phyloP scores from a whole-genome alignment of 1,140 invertebrate species.

The Cheumatopsyche charites region DNA sequence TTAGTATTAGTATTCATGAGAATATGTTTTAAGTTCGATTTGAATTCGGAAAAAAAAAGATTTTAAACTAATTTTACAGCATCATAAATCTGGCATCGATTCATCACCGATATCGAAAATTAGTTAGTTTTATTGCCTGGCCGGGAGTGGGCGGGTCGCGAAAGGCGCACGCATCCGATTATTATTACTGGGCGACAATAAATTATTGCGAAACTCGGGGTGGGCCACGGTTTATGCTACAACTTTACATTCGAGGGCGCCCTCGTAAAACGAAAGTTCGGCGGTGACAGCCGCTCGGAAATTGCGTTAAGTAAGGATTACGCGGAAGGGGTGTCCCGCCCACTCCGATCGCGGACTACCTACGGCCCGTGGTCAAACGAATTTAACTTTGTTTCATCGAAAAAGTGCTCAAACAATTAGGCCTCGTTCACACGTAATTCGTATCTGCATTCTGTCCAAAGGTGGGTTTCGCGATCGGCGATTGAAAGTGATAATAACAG shows the following conservation, averaged over 20 bases:
- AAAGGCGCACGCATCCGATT: conserved; percentile 29
- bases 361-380: conserved; percentile 17
- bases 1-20: too few relatives aligned
- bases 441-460: too few relatives aligned
- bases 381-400: conserved; percentile 1
- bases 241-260: conserved; percentile 36
- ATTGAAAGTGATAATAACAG: too few relatives aligned
- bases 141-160: background rate
- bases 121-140: conserved; percentile 8
- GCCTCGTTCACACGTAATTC: too few relatives aligned
- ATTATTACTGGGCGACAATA: conserved; percentile 33
- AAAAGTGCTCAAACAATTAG: too few relatives aligned
- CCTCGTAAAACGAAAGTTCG: conserved; percentile 40
- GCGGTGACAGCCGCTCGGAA: conserved; percentile 33
- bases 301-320: conserved; percentile 35
- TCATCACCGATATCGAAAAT: conserved; percentile 10
- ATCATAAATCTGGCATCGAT: background rate
- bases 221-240: conserved; percentile 31
- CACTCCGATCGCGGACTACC: background rate
- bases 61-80: background rate
- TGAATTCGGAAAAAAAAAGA: too few relatives aligned
- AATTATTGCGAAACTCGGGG: conserved; percentile 37
- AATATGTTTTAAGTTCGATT: too few relatives aligned
- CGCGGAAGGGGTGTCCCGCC: background rate
- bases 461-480: too few relatives aligned